A percentile compares a stretch with the other conserved stretches of the same genome.
Conservation (phyloP, 2,113 vertebrate species). For the Vulpes vulpes region DNA sequence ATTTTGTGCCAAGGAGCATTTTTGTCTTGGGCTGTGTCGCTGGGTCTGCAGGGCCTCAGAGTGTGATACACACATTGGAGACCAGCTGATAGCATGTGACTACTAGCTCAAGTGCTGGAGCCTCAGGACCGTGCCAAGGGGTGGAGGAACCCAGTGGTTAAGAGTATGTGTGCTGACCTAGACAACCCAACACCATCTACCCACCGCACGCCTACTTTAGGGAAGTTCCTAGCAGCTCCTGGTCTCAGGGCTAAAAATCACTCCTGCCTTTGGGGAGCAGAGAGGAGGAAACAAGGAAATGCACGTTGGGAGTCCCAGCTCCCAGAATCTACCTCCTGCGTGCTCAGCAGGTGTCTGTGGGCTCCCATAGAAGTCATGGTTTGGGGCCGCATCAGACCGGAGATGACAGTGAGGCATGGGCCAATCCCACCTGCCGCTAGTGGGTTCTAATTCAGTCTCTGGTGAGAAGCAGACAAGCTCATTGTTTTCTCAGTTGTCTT, state of each 20-base stretch:
- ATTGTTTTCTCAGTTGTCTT: neutral
- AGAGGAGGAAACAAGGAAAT: neutral
- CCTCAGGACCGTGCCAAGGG: no score
- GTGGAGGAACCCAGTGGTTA: neutral
- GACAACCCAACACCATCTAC: neutral
- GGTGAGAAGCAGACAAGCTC: neutral
- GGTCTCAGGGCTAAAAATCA: neutral
- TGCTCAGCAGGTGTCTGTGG: no score
- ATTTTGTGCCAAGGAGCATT: neutral
- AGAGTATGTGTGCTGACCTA: neutral
- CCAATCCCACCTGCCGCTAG: neutral
- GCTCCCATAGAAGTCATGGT: neutral
- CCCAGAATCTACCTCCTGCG: neutral
- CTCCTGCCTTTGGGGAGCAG: neutral
- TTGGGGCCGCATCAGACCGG: no score
- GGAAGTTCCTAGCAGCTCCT: neutral
- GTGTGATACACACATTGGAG: neutral
- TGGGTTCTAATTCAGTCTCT: neutral
- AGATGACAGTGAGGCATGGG: neutral
- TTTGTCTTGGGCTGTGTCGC: neutral
- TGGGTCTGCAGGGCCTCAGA: neutral
- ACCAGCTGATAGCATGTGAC: accelerated
- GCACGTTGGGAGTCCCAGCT: neutral
- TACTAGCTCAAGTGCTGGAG: neutral
- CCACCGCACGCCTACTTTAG: neutral